A percentile compares a stretch with the other conserved stretches of the same genome.
Conservation (phyloP, 2,888 invertebrate genomes). For the Philaethria dido region DNA sequence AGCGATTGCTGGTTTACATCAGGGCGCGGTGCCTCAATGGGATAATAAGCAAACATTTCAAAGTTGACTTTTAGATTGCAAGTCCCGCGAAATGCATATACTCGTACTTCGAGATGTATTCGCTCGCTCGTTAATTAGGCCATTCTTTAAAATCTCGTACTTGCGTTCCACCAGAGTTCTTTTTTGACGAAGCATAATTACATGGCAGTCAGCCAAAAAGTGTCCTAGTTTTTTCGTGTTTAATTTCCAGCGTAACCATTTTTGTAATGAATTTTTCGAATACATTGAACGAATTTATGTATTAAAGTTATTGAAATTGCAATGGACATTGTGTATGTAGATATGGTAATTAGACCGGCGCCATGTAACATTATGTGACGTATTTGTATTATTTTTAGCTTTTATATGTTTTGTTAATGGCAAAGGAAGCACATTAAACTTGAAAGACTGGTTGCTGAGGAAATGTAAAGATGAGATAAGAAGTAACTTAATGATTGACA, state of each 20-base stretch:
- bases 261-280: slow-evolving; percentile 5
- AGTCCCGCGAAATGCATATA: slow-evolving; percentile 27
- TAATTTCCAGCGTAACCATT: slow-evolving; percentile 19
- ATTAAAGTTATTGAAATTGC: not conserved
- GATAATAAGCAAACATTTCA: slow-evolving; percentile 27
- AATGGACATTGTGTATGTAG: not conserved
- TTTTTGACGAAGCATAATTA: slow-evolving; percentile 38
- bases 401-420: slow-evolving; percentile 23
- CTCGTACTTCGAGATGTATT: slow-evolving; percentile 27
- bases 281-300: slow-evolving; percentile 1
- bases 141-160: slow-evolving; percentile 34
- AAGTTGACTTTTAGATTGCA: slow-evolving; percentile 30
- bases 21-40: slow-evolving; percentile 25
- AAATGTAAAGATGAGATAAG: slow-evolving; percentile 35
- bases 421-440: slow-evolving; percentile 20
- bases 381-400: slow-evolving; percentile 3
- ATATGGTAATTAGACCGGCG: slow-evolving; percentile 9
- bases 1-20: slow-evolving; percentile 17
- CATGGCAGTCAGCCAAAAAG: slow-evolving; percentile 39
- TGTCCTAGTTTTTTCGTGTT: slow-evolving; percentile 31
- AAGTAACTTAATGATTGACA: slow-evolving; percentile 31
- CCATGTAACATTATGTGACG: not conserved
- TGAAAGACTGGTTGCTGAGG: slow-evolving; percentile 34
- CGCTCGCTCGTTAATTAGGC: slow-evolving; percentile 39
- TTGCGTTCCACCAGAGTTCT: slow-evolving; percentile 26